Evolutionary conservation across 2,797 vertebrate species (phyloP).

Genomic region (Coluber constrictor): DNA sequence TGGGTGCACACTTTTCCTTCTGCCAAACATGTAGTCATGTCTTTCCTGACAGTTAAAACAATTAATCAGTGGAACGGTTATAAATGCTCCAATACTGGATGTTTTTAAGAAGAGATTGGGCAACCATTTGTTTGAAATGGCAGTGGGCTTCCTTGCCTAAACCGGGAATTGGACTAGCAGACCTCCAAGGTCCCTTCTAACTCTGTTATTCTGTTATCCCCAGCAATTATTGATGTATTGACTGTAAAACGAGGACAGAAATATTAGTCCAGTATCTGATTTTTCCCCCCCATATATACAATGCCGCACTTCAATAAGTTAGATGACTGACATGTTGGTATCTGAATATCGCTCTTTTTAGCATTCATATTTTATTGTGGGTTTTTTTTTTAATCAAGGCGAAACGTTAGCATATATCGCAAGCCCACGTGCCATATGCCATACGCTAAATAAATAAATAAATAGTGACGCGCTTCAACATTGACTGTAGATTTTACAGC

Average conservation of each 20-base stretch:
- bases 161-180: too few species aligned
- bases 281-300: not conserved
- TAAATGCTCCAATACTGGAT: too few species aligned
- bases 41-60: too few species aligned
- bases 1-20: not conserved
- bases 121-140: too few species aligned
- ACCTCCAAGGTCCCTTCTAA: too few species aligned
- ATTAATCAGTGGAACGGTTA: too few species aligned
- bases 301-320: not conserved
- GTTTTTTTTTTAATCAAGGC: not conserved
- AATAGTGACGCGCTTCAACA: not conserved
- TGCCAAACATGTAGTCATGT: not conserved
- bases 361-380: not conserved
- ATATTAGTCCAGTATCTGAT: not conserved
- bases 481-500: conserved; percentile 62
- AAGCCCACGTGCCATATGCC: not conserved
- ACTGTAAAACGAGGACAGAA: not conserved
- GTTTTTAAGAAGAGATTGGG: too few species aligned
- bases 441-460: not conserved
- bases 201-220: not conserved
- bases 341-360: not conserved
- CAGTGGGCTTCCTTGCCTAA: too few species aligned
- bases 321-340: not conserved
- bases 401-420: not conserved
- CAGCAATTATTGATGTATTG: conserved; percentile 59